phyloP scores from a whole-genome alignment of 2,888 invertebrate genomes.

The Euzophera pinguis region DNA sequence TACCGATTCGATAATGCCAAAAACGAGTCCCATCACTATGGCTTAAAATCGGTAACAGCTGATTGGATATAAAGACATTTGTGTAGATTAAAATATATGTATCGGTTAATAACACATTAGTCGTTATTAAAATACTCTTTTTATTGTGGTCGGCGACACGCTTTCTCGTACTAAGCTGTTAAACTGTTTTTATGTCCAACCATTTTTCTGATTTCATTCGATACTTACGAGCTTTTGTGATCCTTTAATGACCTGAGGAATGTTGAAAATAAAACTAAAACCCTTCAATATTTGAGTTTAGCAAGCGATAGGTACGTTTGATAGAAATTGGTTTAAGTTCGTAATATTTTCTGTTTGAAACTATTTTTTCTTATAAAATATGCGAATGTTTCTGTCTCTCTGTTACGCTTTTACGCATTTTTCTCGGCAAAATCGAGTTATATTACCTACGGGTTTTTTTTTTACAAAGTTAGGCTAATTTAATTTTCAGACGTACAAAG shows the following conservation, averaged over 20 bases:
- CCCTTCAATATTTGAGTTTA: not conserved
- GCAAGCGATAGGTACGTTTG: too few species aligned
- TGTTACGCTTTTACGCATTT: too few species aligned
- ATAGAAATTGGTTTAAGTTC: too few species aligned
- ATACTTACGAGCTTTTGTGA: constrained; percentile 13
- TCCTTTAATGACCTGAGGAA: constrained; percentile 13
- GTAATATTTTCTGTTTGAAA: too few species aligned
- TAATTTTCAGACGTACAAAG: too few species aligned
- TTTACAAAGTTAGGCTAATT: too few species aligned
- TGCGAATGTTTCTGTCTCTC: too few species aligned
- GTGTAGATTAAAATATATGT: constrained; percentile 63
- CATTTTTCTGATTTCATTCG: constrained; percentile 5
- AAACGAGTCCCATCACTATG: constrained; percentile 8
- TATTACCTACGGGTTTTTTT: too few species aligned
- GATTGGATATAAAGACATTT: constrained; percentile 47
- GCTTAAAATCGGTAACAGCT: constrained; percentile 13
- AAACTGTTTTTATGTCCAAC: constrained; percentile 14
- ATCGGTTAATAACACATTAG: constrained; percentile 55
- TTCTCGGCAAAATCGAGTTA: too few species aligned
- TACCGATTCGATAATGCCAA: constrained; percentile 17
- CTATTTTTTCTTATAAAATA: too few species aligned
- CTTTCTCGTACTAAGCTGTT: constrained; percentile 25
- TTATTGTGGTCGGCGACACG: constrained; percentile 32
- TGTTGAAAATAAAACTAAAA: not conserved
- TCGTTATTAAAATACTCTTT: constrained; percentile 57